Conservation (phyloP, 2,113 vertebrate species). For the Chamaetylas fuelleborni region DNA sequence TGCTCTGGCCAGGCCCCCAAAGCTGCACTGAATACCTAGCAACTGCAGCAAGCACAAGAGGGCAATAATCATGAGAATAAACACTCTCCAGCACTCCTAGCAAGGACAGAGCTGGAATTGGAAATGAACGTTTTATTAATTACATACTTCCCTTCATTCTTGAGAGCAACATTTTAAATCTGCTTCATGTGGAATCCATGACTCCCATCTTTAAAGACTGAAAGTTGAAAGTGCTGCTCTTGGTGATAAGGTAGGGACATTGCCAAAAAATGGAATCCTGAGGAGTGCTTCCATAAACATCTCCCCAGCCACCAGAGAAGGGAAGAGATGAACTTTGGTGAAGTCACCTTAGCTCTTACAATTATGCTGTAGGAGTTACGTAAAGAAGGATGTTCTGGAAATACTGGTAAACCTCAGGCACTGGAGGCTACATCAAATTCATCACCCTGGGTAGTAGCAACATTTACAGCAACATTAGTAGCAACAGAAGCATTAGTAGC, state of each 20-base stretch:
- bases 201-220: neutral
- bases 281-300: neutral
- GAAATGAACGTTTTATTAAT: neutral
- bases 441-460: neutral
- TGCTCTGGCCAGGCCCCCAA: neutral
- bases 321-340: neutral
- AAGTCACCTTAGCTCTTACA: neutral
- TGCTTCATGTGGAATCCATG: neutral
- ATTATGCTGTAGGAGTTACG: neutral
- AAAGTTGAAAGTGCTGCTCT: neutral
- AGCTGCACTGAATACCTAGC: neutral
- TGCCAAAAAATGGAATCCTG: neutral
- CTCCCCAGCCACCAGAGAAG: neutral
- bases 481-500: no score
- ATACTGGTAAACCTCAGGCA: neutral
- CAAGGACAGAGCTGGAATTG: neutral
- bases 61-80: neutral
- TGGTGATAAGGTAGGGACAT: neutral
- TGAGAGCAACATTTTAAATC: neutral
- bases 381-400: neutral
- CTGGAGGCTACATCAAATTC: neutral
- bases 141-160: neutral
- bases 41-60: neutral
- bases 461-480: no score
- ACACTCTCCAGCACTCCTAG: neutral